phyloP scores from a whole-genome alignment of 2,888 invertebrate genomes.

The Gortyna flavago region DNA sequence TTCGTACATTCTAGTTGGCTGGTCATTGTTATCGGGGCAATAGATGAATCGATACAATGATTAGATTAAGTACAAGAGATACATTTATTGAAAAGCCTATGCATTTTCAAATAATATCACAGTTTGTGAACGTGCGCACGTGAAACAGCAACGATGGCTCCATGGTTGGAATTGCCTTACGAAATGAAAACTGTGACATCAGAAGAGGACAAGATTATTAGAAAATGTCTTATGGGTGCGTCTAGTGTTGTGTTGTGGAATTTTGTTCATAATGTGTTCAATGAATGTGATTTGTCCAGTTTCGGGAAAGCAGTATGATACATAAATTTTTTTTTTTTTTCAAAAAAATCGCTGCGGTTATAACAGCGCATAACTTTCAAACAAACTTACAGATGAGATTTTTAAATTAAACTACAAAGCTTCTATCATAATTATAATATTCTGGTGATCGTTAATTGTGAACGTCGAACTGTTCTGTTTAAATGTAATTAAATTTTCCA shows the following conservation, averaged over 20 bases:
- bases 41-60: constrained; percentile 76
- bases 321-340: background rate
- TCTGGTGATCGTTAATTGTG: background rate
- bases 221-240: constrained; percentile 85
- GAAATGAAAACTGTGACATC: constrained; percentile 78
- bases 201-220: constrained; percentile 83
- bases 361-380: background rate
- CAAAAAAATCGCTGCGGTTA: background rate
- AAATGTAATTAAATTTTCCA: constrained; percentile 35
- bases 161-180: constrained; percentile 80
- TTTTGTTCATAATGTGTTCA: constrained; percentile 30
- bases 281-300: constrained; percentile 27
- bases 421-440: background rate
- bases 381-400: background rate
- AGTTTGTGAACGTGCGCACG: constrained; percentile 59
- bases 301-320: constrained; percentile 18
- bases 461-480: constrained; percentile 16
- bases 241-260: constrained; percentile 67
- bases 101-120: constrained; percentile 60
- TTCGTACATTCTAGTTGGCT: constrained; percentile 32
- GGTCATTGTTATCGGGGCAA: constrained; percentile 44
- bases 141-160: constrained; percentile 76
- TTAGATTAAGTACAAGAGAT: constrained; percentile 71
- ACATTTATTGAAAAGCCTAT: constrained; percentile 73
- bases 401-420: background rate